Base-by-base conservation (phyloP, 2,888 invertebrate genomes). In the Scaptomyza flava region DNA sequence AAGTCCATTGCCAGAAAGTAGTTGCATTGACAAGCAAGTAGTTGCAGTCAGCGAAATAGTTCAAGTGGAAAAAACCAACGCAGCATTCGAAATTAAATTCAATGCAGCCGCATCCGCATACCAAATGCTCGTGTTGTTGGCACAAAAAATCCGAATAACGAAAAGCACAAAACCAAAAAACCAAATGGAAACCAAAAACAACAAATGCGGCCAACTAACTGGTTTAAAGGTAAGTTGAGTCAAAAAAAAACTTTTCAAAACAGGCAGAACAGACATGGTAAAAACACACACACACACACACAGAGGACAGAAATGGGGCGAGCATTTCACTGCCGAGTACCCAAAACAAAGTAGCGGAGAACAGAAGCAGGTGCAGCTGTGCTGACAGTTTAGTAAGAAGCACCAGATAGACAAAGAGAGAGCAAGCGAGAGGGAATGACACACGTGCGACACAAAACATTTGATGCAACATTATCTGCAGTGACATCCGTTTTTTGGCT, bases 391-490 rank as follows among this genome's bases (percentile, higher is more conserved):
- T 50, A 43, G 36, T 20, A 34, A 50, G 50, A n/a, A n/a, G 20
- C 33, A 33, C 7, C 6, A 17, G n/a, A 11, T 20, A 20, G 17
- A 17, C 1, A 17, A 17, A 17, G 17, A 17, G 30, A 33, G 17
- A 11, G 7, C n/a, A n/a, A 6, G 14, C 14, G 43, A 30, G 12
- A 41, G 9, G 46, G 59, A 62, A 46, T 51, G 52, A 66, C 60
- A 69, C 80, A 73, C 69, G 80, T 69, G 80, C 69, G 47, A 43
- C 53, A 54, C 57, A 60, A 66, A 79, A 72, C 72, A 81, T 81
- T 84, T 81, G 79, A 81, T 82, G 72, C 67, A 79, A 71, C 82
- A 66, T 69, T 81, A 73, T 71, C 79, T 84, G 81, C 79, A 81
- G 68, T 70, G 72, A 81, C 84, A 80, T 81, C 69, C 79, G 79